Evolutionary conservation across 2,888 invertebrate species (phyloP).

Genomic region (Hypercompe scribonia): DNA sequence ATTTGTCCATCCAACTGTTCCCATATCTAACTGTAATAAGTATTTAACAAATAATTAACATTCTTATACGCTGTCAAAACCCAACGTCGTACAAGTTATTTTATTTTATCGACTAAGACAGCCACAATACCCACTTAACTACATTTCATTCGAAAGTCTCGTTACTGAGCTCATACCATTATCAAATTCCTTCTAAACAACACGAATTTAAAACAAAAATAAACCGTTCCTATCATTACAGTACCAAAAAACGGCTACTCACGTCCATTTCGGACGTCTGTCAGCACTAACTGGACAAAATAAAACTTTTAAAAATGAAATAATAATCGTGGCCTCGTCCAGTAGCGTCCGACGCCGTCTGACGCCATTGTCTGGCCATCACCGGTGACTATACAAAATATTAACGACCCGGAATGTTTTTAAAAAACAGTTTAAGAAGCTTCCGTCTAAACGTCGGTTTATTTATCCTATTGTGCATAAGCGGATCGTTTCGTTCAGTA

Average conservation of each 20-base stretch:
- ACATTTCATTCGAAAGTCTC: conserved; percentile 23
- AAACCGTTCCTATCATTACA: conserved; percentile 53
- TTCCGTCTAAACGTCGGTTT: conserved; percentile 79
- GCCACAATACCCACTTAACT: background rate
- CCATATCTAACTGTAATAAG: background rate
- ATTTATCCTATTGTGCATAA: conserved; percentile 78
- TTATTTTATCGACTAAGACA: background rate
- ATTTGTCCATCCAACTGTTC: background rate
- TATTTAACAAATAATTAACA: background rate
- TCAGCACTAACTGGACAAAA: conserved; percentile 48
- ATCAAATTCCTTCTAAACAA: conserved; percentile 47
- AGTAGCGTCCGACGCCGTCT: conserved; percentile 55
- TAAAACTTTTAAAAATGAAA: conserved; percentile 48
- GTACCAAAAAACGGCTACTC: conserved; percentile 54
- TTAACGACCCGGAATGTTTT: conserved; percentile 79
- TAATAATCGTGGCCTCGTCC: conserved; percentile 52
- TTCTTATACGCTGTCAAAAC: background rate
- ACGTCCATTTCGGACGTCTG: conserved; percentile 50
- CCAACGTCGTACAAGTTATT: background rate
- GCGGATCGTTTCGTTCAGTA: conserved; percentile 76
- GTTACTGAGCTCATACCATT: conserved; percentile 41
- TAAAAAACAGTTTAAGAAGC: conserved; percentile 84
- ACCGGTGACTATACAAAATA: conserved; percentile 64
- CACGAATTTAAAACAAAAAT: conserved; percentile 51
- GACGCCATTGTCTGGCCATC: conserved; percentile 65